Evolutionary conservation across 2,797 vertebrate genomes (phyloP).

Genomic region (Vultur gryphus): DNA sequence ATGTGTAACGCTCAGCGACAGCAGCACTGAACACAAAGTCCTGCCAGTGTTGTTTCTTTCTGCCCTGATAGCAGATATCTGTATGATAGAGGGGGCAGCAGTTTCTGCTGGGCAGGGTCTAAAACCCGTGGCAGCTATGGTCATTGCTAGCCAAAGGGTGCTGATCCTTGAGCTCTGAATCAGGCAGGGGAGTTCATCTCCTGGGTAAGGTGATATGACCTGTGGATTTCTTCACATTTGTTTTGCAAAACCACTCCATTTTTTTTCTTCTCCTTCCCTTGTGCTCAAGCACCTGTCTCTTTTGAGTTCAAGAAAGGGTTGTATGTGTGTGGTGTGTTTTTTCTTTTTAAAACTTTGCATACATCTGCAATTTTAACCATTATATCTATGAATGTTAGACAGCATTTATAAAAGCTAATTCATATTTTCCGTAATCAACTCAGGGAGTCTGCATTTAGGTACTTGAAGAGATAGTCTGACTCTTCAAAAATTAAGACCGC

Average conservation of each 20-base stretch:
- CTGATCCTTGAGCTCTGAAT: constrained; percentile 58
- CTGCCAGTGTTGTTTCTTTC: not conserved
- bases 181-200: not conserved
- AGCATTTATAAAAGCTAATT: not conserved
- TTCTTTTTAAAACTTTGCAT: not conserved
- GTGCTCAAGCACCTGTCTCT: not conserved
- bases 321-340: not conserved
- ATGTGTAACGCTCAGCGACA: not conserved
- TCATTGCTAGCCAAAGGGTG: constrained; percentile 1
- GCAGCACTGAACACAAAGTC: constrained; percentile 24
- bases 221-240: not conserved
- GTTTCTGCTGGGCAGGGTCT: constrained; percentile 12
- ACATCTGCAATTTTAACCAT: not conserved
- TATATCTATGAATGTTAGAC: not conserved
- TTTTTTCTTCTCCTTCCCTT: not conserved
- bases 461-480: not conserved
- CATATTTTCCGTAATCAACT: not conserved
- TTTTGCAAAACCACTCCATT: not conserved
- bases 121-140: not conserved
- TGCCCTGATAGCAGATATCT: constrained; percentile 44
- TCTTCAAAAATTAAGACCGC: not conserved
- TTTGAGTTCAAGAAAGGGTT: not conserved
- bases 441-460: not conserved
- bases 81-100: not conserved
- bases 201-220: not conserved